Base-by-base conservation (phyloP, 2,888 invertebrate species). In the Pediacus dermestoides region DNA sequence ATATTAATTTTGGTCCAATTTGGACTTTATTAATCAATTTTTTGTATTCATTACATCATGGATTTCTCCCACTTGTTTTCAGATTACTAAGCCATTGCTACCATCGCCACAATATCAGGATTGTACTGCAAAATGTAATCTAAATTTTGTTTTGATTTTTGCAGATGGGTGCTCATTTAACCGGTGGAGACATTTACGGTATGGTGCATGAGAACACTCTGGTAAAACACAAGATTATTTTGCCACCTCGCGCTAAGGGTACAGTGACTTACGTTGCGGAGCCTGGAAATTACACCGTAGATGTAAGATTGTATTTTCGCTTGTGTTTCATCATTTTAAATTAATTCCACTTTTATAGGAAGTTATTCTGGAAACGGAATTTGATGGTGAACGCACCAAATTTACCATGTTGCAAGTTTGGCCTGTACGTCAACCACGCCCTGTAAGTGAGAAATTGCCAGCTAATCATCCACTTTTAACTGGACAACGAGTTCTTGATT, bases 391-490 rank as follows among this genome's bases (percentile, higher is more conserved):
- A 70, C 84, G 82, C 64, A 82, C 85, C 42, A 82, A 90, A 68
- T 94, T 84, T 75, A 85, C 82, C 46, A 99, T 99, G 97, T 76
- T 99, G 73, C 99, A 99, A 77, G 91, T 99, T 48, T 99, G 99
- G 99, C 99, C 99, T 4, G 99, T 99, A 57, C 87, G 99, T 68
- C 93, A 94, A 71, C 93, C 96, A 43, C 80, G 99, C 51, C 99
- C 99, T 22, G 85, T 86, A 43, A 89, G 94, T 10, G 99, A 99
- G 75, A 99, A 99, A 75, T 76, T 97, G 56, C 96, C 96, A 40
- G 96, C 97, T 62, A 99, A 99, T 77, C 88, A 95, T 70, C 99
- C 99, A 30, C 79, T 99, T 62, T 80, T 99, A 48, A 97, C 97
- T 55, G 99, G 99, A 1, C 99, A 99, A 73, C 81, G 99, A 47